phyloP scores from a whole-genome alignment of 2,797 vertebrate species.

The Cossypha dichroa region DNA sequence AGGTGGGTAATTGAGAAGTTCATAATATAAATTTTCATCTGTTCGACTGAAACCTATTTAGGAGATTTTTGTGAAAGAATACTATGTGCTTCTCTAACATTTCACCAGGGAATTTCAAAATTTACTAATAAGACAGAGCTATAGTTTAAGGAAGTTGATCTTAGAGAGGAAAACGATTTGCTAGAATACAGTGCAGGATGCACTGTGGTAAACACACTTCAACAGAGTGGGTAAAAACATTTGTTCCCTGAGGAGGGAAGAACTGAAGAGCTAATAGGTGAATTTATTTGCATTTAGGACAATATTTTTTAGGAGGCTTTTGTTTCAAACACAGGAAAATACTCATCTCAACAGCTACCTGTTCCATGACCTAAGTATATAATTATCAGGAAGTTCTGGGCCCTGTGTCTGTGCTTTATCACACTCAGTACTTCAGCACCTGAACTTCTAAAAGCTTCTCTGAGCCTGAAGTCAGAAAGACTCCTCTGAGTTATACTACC shows the following conservation, averaged over 20 bases:
- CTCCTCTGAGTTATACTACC: background rate
- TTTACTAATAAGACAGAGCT: background rate
- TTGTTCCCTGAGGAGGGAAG: background rate
- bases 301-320: constrained; percentile 16
- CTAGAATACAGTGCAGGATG: background rate
- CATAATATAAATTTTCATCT: background rate
- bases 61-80: background rate
- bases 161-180: background rate
- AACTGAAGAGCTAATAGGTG: background rate
- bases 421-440: background rate
- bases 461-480: background rate
- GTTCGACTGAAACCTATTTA: background rate
- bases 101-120: background rate
- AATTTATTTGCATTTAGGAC: background rate
- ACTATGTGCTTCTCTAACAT: background rate
- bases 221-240: background rate
- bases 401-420: background rate
- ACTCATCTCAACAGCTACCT: background rate
- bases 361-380: background rate
- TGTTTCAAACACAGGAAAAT: constrained; percentile 6
- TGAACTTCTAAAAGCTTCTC: background rate
- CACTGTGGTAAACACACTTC: background rate
- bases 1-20: background rate
- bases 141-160: background rate
- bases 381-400: background rate